Evolutionary conservation across 2,888 invertebrate species (phyloP), one percentile per base, ranked within the genome.

Genomic region (Proisotoma minuta): DNA sequence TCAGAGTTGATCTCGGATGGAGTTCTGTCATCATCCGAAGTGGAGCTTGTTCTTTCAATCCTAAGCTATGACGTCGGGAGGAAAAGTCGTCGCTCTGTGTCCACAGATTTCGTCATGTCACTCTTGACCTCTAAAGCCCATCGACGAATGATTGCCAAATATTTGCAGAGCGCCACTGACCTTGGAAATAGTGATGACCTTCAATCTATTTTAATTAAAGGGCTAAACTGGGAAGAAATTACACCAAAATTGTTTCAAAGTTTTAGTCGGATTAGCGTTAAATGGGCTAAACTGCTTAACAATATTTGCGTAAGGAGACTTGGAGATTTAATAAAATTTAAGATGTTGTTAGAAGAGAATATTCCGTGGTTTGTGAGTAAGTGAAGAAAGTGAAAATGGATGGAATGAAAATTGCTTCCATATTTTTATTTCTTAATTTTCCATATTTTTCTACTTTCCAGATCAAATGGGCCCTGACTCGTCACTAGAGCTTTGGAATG

Each of bases 261-360:
- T 1, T 28, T 34, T 23, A 20, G 23, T 22, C 4, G 23, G 4
- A 20, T 58, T 18, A 58, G 48, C 5, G 27, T 50, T 5, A 28
- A 23, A 20, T 24, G 40, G n/a, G 29, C 49, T n/a, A 39, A 26
- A n/a, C 24, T 60, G 3, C 26, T 67, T 2, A 62, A 57, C 1
- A 28, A 52, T 3, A 18, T 66, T n/a, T 48, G 59, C 4, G 50
- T 63, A n/a, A 40, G 61, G 22, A 63, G 58, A 5, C 57, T 60
- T 3, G 28, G 26, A 2, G 20, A 47, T 20, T 2, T 59, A 52
- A 59, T 47, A 15, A 48, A 29, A 29, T 27, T 54, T 8, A 4
- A 47, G 3, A 27, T 63, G 18, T 20, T 51, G 34, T n/a, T n/a
- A n/a, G n/a, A n/a, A n/a, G n/a, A n/a, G n/a, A n/a, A n/a, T n/a